Base-by-base conservation (phyloP, 53 echinoderm and acorn worm species). In the Zoroaster sp. region DNA sequence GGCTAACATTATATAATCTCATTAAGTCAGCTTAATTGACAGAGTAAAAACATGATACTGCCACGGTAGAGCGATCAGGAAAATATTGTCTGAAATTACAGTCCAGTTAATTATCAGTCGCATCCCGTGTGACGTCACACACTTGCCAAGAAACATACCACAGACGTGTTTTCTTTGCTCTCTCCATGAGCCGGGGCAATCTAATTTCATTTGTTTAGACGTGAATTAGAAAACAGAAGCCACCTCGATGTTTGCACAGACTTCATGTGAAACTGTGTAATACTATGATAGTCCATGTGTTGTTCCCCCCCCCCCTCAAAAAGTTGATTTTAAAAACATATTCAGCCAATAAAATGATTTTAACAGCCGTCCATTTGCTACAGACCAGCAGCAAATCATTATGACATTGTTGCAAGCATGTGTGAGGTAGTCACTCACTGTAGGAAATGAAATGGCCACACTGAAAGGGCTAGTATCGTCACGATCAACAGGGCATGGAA, bases 71-170 rank as follows among this genome's bases (percentile, higher is more conserved):
- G 21, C 7, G 15, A 2, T 28, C 30, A 43, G 30, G 13, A 4
- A 76, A 76, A 35, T 47, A 45, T 47, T 31, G 76, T 35, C 30
- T 74, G 42, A 38, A 74, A 76, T 28, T 45, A 31, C 30, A 76
- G 28, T 15, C 47, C 18, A 44, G 34, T 4, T 1, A 13, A 44
- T 75, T 74, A 12, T 43, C 31, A 75, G 49, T 75, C 12, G 21
- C 36, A 51, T 76, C 76, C 49, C 76, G 15, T 23, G 14, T 76
- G 76, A 76, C 76, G 52, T 52, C 52, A 76, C 47, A 21, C 47
- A 31, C 2, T 30, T 47, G 21, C 14, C 20, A 69, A 76, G 15
- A 35, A 47, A 39, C 2, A 30, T 4, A 2, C 17, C 73, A 30
- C 32, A 31, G 46, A 11, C 45, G 4, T 74, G 32, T 74, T 75